These are phyloP conservation scores for Scaptomyza parva DNA, from an alignment of 2,888 invertebrate genomes.

Conservation along the genomic window DNA sequence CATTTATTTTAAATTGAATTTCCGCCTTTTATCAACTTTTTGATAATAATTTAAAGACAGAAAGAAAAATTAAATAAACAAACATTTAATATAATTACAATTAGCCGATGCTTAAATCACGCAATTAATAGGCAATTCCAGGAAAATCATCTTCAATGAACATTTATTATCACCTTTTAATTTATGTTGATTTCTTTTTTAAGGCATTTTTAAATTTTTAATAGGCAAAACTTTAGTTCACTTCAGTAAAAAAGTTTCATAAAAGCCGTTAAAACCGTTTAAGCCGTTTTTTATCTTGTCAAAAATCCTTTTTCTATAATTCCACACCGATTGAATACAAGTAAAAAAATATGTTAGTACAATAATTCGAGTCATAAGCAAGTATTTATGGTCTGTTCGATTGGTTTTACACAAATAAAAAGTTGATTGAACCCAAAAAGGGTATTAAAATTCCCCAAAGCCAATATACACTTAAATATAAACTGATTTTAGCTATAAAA, in stretches of 20 bases:
- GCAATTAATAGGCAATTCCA: conserved; percentile 19
- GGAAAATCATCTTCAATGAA: neutral
- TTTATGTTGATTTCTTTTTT: neutral
- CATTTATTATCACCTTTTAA: neutral
- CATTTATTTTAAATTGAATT: conserved; percentile 63
- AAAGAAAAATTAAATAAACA: conserved; percentile 7
- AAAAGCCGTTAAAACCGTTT: neutral
- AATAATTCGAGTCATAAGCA: conserved; percentile 35
- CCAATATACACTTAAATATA: conserved; percentile 24
- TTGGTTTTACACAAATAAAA: conserved; percentile 22
- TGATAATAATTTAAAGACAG: conserved; percentile 17
- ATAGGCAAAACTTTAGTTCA: neutral
- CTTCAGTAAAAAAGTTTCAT: neutral
- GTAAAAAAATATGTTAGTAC: conserved; percentile 42
- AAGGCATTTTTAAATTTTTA: neutral
- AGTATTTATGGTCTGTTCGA: conserved; percentile 35
- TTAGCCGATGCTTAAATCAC: conserved; percentile 2
- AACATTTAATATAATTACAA: neutral
- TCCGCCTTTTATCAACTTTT: conserved; percentile 36
- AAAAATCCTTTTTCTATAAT: neutral
- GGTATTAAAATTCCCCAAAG: conserved; percentile 34
- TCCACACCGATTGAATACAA: conserved; percentile 6
- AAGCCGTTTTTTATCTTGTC: neutral
- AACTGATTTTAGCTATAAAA: conserved; percentile 31
- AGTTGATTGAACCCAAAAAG: conserved; percentile 49